phyloP scores from a whole-genome alignment of 2,888 invertebrate genomes.

The Liposcelis brunnea region DNA sequence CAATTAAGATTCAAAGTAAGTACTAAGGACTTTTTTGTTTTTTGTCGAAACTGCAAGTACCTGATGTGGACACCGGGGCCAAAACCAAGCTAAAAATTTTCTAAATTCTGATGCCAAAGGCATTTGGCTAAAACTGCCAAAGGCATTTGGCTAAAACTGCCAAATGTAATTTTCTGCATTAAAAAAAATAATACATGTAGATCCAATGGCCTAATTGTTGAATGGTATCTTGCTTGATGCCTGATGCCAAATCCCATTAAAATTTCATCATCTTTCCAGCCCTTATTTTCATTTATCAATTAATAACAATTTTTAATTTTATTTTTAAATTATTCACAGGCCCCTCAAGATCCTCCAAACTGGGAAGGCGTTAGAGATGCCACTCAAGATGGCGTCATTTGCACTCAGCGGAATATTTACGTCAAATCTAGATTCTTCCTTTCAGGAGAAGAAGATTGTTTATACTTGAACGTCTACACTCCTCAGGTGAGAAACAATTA shows the following conservation, averaged over 20 bases:
- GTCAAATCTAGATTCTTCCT: constrained; percentile 1
- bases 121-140: too few species aligned
- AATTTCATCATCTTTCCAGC: too few species aligned
- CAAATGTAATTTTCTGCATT: too few species aligned
- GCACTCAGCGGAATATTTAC: constrained; percentile 1
- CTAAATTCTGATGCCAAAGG: too few species aligned
- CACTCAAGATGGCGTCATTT: not conserved
- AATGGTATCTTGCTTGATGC: too few species aligned
- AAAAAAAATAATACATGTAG: too few species aligned
- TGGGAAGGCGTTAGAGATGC: constrained; percentile 2
- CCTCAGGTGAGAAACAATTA: not conserved
- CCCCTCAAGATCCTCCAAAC: not conserved
- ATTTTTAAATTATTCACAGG: not conserved
- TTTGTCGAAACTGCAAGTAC: not conserved
- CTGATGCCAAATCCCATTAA: too few species aligned
- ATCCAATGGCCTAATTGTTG: too few species aligned
- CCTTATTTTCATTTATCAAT: not conserved
- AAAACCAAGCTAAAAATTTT: too few species aligned
- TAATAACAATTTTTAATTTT: not conserved
- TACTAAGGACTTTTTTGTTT: not conserved
- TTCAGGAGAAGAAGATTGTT: constrained; percentile 5
- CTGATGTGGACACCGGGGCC: not conserved
- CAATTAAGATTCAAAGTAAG: constrained; percentile 13
- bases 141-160: too few species aligned
- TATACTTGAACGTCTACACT: constrained; percentile 5